Percentiles rank a stretch among this genome's conserved stretches.
phyloP scores from a whole-genome alignment of 23 tunicate species.

The Trididemnum nubilum region DNA sequence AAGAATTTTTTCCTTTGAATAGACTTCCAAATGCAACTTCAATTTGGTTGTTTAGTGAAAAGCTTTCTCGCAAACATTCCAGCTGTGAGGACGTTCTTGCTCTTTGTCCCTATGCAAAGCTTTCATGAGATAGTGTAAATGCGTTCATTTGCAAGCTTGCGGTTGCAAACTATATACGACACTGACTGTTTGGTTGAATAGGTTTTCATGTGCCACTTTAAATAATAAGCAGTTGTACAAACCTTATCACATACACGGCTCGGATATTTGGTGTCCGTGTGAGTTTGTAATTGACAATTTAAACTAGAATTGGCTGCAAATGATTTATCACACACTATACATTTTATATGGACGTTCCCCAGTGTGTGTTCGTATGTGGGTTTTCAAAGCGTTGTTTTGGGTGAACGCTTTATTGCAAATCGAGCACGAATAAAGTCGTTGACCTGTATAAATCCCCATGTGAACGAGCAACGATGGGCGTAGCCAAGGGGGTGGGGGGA shows the following conservation, averaged over 20 bases:
- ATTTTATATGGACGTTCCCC: slow-evolving; percentile 27
- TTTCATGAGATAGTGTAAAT: not conserved
- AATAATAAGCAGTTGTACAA: not conserved
- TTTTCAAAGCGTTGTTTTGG: not conserved
- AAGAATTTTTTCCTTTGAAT: not conserved
- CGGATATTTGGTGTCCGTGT: not conserved
- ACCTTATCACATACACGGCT: not conserved
- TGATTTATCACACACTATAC: slow-evolving; percentile 8
- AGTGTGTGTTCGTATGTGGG: slow-evolving; percentile 21
- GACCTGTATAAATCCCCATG: slow-evolving; percentile 28
- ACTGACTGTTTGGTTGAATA: not conserved
- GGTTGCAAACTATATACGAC: not conserved
- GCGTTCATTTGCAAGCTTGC: not conserved
- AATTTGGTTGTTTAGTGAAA: too few species aligned
- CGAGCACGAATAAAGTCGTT: slow-evolving; percentile 1
- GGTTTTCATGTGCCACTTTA: not conserved
- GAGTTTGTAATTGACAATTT: not conserved
- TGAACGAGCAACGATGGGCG: not conserved
- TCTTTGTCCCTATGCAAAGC: too few species aligned
- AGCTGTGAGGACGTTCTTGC: not conserved
- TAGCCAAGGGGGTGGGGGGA: too few species aligned
- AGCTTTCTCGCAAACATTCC: not conserved
- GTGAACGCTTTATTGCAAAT: not conserved
- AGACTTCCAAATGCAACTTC: not conserved
- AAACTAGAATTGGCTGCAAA: not conserved